Evolutionary conservation across 2,113 vertebrate genomes (phyloP), one percentile per base, ranked within the genome.

Genomic region (Scartelaos histophorus): DNA sequence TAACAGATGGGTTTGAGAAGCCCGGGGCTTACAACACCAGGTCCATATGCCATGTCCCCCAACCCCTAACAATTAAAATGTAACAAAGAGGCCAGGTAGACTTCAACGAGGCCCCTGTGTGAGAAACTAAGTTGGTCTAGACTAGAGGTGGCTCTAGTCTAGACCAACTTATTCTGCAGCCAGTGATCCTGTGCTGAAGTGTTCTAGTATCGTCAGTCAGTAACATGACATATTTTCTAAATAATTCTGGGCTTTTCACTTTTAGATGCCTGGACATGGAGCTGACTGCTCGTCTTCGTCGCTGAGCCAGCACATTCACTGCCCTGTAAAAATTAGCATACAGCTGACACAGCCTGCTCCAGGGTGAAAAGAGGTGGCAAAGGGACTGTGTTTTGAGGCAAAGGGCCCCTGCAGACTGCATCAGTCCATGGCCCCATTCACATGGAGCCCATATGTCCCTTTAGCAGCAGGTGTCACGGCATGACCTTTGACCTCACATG

Each of bases 391-490:
- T 67, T 82, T 83, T 71, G 56, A 57, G 69, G 66, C 58, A 58
- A 71, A 80, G 75, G 79, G 75, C 73, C 74, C 77, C 43, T 43
- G 29, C 68, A 75, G 79, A 57, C 83, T 74, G 84, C 89, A 87
- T 88, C 75, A 73, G 90, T 88, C 75, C 78, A 87, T 92, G 91
- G 88, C 91, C 74, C 66, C 75, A 70, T 60, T 70, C 47, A 61
- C 67, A 76, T 74, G 73, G 86, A 85, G 84, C 87, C 87, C 86
- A 91, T 84, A 87, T 90, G 91, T 87, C 85, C 83, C 87, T 75
- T 83, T 84, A 83, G 87, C 24, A 84, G 91, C 92, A 93, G 92
- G 90, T 94, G 93, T 84, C 82, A 60, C 58, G 9, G 69, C 29
- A 17, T 83, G 86, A 90, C 83, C 90, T 83, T 81, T 87, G 90